Base-by-base conservation (phyloP, 2,888 invertebrate species). In the Ophion ventricosus region DNA sequence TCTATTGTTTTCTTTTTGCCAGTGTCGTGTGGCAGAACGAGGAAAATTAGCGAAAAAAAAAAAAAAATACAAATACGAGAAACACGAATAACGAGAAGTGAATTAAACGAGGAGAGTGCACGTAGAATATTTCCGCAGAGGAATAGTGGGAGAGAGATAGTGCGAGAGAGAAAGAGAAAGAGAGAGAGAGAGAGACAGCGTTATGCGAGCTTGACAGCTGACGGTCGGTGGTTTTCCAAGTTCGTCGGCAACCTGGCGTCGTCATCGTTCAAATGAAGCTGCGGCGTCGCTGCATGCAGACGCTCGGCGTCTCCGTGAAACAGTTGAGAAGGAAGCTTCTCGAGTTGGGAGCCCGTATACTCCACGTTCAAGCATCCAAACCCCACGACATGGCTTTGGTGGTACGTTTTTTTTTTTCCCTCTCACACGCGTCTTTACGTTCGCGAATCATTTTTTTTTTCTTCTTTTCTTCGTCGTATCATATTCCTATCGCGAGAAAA, bases 261-360 rank as follows among this genome's bases (percentile, higher is more conserved):
- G 90, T 86, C 81, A 85, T 89, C 91, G 90, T 91, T 92, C 92
- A 92, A 92, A 92, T 92, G 92, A 92, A 92, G 92, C 91, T 92
- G 90, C 91, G 92, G 91, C 92, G 92, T 91, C 92, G 92, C 91
- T 92, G 92, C 90, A 92, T 92, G 90, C 92, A 92, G 92, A 92
- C 92, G 92, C 92, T 92, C 90, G 92, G 92, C 92, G 92, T 92
- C 92, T 92, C 92, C 86, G 92, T 92, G 86, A 92, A 92, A 90
- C 92, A 92, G 90, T 90, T 92, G 89, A 90, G 92, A 88, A 91
- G 91, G 88, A 92, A 92, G 90, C 90, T 92, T 85, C 89, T 92
- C 86, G 92, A 92, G 87, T 90, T 92, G 89, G 91, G 91, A 85
- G 91, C 92, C 85, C 91, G 92, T 87, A 91, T 92, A 87, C 91